phyloP scores from a whole-genome alignment of 2,888 invertebrate genomes.

The Panopea generosa region DNA sequence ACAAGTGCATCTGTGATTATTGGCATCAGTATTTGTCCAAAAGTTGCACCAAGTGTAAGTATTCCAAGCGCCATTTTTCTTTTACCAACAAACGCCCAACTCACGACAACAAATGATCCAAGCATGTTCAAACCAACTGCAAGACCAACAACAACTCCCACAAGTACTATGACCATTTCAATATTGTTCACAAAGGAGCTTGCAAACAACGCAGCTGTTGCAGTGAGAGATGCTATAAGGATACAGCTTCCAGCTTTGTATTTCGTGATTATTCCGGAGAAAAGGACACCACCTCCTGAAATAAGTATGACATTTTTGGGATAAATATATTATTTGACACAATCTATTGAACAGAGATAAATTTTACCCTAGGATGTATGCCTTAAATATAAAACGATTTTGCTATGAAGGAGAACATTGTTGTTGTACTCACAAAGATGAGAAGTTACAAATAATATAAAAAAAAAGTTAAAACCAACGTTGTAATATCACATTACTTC shows the following conservation, averaged over 20 bases:
- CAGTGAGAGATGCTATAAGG: slow-evolving; percentile 21
- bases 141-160: slow-evolving; percentile 35
- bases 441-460: no score
- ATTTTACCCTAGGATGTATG: not conserved
- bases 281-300: slow-evolving; percentile 48
- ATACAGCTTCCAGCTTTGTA: slow-evolving; percentile 34
- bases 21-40: slow-evolving; percentile 41
- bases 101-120: slow-evolving; percentile 19
- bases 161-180: slow-evolving; percentile 26
- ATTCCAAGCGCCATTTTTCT: slow-evolving; percentile 43
- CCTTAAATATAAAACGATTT: not conserved
- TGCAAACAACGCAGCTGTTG: slow-evolving; percentile 8
- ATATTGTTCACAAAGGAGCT: slow-evolving; percentile 29
- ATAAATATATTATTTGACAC: not conserved
- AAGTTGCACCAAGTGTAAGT: slow-evolving; percentile 32
- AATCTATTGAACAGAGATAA: no score
- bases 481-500: no score
- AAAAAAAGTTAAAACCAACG: no score
- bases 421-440: no score
- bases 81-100: slow-evolving; percentile 26
- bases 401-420: no score
- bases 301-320: not conserved
- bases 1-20: slow-evolving; percentile 43
- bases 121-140: slow-evolving; percentile 27
- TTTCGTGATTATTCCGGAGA: slow-evolving; percentile 22